phyloP scores from a whole-genome alignment of 2,888 invertebrate genomes.

The Parasteatoda lunata region DNA sequence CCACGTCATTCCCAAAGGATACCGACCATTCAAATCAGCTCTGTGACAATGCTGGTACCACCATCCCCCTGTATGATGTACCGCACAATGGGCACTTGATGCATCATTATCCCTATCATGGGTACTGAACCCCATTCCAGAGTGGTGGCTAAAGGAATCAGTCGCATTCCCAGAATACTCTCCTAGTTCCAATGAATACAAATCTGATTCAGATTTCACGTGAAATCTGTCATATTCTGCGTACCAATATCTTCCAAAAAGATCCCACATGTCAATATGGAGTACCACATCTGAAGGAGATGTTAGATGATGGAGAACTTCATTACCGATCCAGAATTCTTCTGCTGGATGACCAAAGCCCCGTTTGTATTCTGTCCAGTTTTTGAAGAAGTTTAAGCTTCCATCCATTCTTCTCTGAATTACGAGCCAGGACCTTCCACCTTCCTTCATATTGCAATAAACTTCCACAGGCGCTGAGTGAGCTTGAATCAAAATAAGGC shows the following conservation, averaged over 20 bases:
- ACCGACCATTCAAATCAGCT: constrained; percentile 93
- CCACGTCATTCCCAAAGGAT: constrained; percentile 92
- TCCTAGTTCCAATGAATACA: constrained; percentile 79
- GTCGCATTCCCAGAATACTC: constrained; percentile 90
- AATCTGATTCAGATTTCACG: constrained; percentile 71
- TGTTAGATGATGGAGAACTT: constrained; percentile 86
- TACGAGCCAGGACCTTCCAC: constrained; percentile 46
- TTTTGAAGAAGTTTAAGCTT: constrained; percentile 77
- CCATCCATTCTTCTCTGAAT: constrained; percentile 58
- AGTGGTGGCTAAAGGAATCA: constrained; percentile 91
- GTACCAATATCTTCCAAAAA: constrained; percentile 85
- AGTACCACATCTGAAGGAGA: constrained; percentile 82
- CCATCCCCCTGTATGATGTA: constrained; percentile 95
- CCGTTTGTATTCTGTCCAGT: constrained; percentile 81
- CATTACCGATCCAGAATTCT: constrained; percentile 87
- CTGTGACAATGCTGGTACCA: constrained; percentile 98
- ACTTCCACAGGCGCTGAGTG: constrained; percentile 37
- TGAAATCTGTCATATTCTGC: constrained; percentile 77
- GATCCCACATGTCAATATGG: constrained; percentile 88
- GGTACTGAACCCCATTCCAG: constrained; percentile 92
- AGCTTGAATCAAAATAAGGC: constrained; percentile 55
- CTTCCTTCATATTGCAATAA: constrained; percentile 33
- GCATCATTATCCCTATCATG: constrained; percentile 92
- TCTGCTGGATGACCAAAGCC: constrained; percentile 83
- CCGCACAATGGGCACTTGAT: constrained; percentile 89